Percentiles rank a stretch among this genome's conserved stretches.
These are phyloP conservation scores for Phorcus lineatus DNA, from an alignment of 2,888 invertebrate genomes.

Conservation along the genomic window DNA sequence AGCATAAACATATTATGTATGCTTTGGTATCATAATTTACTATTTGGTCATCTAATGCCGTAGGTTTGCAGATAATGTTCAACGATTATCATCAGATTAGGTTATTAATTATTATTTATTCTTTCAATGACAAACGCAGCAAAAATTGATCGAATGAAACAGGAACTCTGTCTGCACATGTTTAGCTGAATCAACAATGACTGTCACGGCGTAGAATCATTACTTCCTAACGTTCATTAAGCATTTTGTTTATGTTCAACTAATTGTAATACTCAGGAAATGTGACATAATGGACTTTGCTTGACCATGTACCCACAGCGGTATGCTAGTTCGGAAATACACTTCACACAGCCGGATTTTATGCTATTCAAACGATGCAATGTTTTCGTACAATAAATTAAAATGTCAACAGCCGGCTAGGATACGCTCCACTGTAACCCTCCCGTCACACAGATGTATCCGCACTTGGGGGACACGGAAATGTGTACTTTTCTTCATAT, in stretches of 20 bases:
- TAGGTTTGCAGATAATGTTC: too few relatives aligned
- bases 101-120: too few relatives aligned
- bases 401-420: slow-evolving; percentile 4
- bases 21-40: neutral
- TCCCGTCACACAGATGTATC: slow-evolving; percentile 9
- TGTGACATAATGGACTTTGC: neutral
- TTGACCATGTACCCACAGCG: neutral
- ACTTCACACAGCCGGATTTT: neutral
- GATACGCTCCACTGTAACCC: neutral
- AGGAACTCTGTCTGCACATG: too few relatives aligned
- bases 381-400: neutral
- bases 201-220: too few relatives aligned
- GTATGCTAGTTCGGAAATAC: neutral
- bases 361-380: neutral
- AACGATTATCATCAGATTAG: too few relatives aligned
- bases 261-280: too few relatives aligned
- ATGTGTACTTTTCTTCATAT: neutral
- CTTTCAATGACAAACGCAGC: too few relatives aligned
- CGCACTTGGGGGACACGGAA: neutral
- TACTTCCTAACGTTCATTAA: too few relatives aligned
- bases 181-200: too few relatives aligned
- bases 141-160: too few relatives aligned
- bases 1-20: neutral
- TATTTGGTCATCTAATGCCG: neutral
- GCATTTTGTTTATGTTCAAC: too few relatives aligned